These are phyloP conservation scores for Siniperca obscura DNA, from an alignment of 2,797 vertebrate genomes.

Conservation along the genomic window DNA sequence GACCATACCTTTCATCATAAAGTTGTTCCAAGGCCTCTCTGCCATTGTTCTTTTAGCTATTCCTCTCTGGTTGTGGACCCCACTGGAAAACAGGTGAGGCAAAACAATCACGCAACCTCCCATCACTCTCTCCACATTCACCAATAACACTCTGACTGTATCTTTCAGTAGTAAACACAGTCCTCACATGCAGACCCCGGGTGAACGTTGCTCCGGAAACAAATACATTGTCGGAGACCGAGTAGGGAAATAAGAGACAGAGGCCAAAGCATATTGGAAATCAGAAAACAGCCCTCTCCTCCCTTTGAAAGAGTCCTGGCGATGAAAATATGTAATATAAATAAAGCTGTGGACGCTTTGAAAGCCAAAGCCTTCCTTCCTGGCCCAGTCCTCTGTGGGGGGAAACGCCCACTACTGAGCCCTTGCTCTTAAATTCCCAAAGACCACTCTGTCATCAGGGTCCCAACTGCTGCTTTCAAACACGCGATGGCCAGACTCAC, in stretches of 20 bases:
- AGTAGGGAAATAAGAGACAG: conserved; percentile 75
- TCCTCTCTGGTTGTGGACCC: conserved; percentile 60
- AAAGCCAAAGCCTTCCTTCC: conserved; percentile 90
- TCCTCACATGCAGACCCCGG: conserved; percentile 58
- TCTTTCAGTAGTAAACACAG: conserved; percentile 76
- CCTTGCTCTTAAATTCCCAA: conserved; percentile 87
- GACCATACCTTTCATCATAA: conserved; percentile 75
- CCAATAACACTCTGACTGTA: conserved; percentile 76
- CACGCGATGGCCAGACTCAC: conserved; percentile 84
- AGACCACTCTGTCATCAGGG: conserved; percentile 89
- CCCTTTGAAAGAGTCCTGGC: conserved; percentile 83
- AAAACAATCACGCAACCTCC: conserved; percentile 76
- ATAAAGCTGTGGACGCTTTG: conserved; percentile 87
- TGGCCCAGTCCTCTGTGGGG: conserved; percentile 82
- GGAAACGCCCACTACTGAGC: conserved; percentile 81
- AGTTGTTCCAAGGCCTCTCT: conserved; percentile 72
- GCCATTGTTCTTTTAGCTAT: conserved; percentile 71
- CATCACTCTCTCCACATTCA: conserved; percentile 71
- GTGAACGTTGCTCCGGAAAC: conserved; percentile 72
- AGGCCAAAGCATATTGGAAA: conserved; percentile 76
- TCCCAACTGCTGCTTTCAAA: conserved; percentile 88
- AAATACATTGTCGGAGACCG: conserved; percentile 75
- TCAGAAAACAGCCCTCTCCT: conserved; percentile 77
- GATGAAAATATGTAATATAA: conserved; percentile 91
- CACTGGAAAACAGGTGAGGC: conserved; percentile 78